Conservation (phyloP, 2,113 vertebrate genomes). For the Cebidichthys violaceus region DNA sequence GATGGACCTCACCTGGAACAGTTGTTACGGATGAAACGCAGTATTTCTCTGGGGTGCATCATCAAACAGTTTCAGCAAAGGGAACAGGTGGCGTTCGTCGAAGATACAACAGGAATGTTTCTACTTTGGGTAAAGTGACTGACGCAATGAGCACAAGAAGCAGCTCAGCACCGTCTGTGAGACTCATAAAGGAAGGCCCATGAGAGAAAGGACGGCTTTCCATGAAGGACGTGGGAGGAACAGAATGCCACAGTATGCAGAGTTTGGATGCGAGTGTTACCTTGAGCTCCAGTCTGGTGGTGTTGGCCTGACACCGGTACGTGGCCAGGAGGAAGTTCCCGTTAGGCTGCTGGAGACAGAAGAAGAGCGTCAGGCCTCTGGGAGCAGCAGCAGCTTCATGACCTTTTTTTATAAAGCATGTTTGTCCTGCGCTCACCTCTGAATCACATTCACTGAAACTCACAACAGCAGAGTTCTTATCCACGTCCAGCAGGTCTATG, state of each 20-base stretch:
- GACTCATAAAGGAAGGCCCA: background rate
- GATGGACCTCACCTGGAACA: constrained; percentile 91
- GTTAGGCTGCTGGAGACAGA: constrained; percentile 84
- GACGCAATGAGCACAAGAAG: background rate
- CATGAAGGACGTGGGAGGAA: background rate
- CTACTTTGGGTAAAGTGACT: background rate
- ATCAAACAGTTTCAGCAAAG: background rate
- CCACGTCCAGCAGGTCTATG: constrained; percentile 95
- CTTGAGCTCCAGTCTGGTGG: constrained; percentile 96
- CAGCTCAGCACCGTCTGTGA: background rate
- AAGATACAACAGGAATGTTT: background rate
- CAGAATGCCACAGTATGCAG: background rate
- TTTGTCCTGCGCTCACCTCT: too few relatives aligned
- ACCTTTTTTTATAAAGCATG: background rate
- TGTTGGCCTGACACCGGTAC: constrained; percentile 97
- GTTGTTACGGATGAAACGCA: constrained; percentile 8
- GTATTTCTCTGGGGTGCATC: background rate
- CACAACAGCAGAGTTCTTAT: constrained; percentile 98
- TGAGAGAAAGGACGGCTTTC: background rate
- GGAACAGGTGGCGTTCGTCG: background rate
- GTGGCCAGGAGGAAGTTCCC: constrained; percentile 97
- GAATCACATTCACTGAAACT: constrained; percentile 98
- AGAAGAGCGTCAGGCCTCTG: background rate
- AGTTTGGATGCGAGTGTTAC: constrained; percentile 73
- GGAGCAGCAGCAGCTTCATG: background rate